A percentile compares a stretch with the other conserved stretches of the same genome.
Evolutionary conservation across 2,797 vertebrate species (phyloP).

Genomic region (Myoxocephalus aenaeus): DNA sequence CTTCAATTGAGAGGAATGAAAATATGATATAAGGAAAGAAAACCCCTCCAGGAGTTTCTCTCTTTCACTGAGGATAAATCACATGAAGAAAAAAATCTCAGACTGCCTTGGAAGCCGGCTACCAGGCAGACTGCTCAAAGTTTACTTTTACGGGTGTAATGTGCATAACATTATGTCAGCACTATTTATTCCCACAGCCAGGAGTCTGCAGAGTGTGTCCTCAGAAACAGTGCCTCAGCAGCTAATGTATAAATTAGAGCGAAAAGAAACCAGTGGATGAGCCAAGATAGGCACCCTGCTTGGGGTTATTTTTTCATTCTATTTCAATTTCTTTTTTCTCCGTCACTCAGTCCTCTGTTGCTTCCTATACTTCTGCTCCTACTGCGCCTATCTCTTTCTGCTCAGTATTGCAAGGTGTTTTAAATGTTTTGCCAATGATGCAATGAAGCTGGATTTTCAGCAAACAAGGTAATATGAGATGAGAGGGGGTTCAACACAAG

Average conservation of each 20-base stretch:
- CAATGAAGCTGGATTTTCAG: constrained; percentile 24
- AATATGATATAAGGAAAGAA: constrained; percentile 22
- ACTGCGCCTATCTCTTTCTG: constrained; percentile 11
- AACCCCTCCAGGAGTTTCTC: constrained; percentile 31
- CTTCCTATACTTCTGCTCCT: neutral
- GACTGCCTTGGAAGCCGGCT: constrained; percentile 32
- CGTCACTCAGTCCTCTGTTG: neutral
- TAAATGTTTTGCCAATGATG: constrained; percentile 40
- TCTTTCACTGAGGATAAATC: constrained; percentile 52
- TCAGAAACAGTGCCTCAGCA: constrained; percentile 52
- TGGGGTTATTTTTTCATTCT: constrained; percentile 57
- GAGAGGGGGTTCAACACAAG: neutral
- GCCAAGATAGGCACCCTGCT: constrained; percentile 27
- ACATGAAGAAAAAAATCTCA: constrained; percentile 38
- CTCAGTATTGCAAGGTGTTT: constrained; percentile 3
- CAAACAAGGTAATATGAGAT: constrained; percentile 7
- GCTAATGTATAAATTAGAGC: constrained; percentile 62
- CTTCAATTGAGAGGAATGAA: constrained; percentile 28
- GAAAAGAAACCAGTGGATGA: constrained; percentile 55
- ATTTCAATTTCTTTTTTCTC: constrained; percentile 19
- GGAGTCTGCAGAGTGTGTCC: constrained; percentile 52
- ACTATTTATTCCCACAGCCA: constrained; percentile 57
- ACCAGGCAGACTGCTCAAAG: constrained; percentile 50
- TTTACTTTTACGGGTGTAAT: constrained; percentile 51
- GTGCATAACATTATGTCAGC: constrained; percentile 67